Conservation (phyloP, 2,888 invertebrate genomes). For the Hoplodrina blanda region DNA sequence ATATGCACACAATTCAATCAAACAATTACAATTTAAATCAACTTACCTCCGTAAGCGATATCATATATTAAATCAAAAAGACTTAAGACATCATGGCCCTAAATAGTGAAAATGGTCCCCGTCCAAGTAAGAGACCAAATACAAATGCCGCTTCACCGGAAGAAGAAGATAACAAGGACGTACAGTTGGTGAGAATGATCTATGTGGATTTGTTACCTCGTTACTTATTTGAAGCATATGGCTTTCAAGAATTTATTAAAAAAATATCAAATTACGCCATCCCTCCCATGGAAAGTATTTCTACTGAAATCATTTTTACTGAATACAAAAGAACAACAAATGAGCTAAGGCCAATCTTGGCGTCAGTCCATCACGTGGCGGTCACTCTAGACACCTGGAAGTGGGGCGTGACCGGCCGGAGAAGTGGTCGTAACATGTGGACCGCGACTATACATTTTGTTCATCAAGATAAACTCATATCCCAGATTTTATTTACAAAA, state of each 20-base stretch:
- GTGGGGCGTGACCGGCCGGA: background rate
- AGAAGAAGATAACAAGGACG: background rate
- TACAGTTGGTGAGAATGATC: conserved; percentile 7
- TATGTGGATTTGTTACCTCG: conserved; percentile 5
- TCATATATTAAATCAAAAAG: background rate
- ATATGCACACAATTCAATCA: too few relatives aligned
- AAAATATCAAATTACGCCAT: background rate
- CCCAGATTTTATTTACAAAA: conserved; percentile 18
- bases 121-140: background rate
- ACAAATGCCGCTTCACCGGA: background rate
- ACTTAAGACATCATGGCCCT: background rate
- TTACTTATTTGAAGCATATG: conserved; percentile 7
- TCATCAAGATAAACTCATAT: conserved; percentile 2
- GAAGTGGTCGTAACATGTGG: conserved; percentile 5
- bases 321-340: conserved; percentile 6
- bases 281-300: background rate
- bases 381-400: conserved; percentile 8
- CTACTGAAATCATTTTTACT: background rate
- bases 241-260: conserved; percentile 11
- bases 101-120: background rate
- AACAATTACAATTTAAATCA: too few relatives aligned
- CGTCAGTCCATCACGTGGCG: background rate
- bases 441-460: conserved; percentile 15
- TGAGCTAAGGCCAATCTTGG: background rate
- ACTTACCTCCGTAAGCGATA: too few relatives aligned